Conservation (phyloP, 2,113 vertebrate genomes). For the Gambusia holbrooki region DNA sequence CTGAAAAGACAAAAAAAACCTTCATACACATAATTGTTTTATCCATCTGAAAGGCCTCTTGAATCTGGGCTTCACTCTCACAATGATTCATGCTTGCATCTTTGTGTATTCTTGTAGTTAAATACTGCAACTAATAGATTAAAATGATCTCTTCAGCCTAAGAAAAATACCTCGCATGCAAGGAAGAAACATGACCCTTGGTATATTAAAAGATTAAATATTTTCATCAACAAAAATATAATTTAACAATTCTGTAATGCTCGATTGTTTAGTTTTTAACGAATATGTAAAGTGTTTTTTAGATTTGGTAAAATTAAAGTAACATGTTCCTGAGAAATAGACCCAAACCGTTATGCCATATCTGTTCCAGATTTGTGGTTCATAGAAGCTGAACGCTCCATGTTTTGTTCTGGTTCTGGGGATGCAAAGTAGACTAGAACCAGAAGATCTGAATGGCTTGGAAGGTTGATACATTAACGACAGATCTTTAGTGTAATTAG, state of each 20-base stretch:
- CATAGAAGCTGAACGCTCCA: too few relatives aligned
- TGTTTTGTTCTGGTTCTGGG: too few relatives aligned
- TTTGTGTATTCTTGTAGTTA: conserved; percentile 30
- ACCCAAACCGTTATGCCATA: background rate
- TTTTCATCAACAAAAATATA: conserved; percentile 6
- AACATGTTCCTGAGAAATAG: background rate
- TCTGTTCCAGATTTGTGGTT: too few relatives aligned
- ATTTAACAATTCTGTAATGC: too few relatives aligned
- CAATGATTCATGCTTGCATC: conserved; percentile 3
- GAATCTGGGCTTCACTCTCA: conserved; percentile 4
- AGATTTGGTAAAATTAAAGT: background rate
- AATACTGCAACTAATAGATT: conserved; percentile 48
- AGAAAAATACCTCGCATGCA: conserved; percentile 64
- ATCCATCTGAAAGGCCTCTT: conserved; percentile 21
- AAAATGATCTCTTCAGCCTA: conserved; percentile 59
- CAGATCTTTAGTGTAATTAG: too few relatives aligned
- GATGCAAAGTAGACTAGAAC: too few relatives aligned
- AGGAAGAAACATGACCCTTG: conserved; percentile 49
- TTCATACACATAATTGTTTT: background rate
- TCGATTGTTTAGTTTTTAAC: too few relatives aligned
- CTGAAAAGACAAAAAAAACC: background rate
- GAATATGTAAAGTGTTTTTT: too few relatives aligned
- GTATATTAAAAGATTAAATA: conserved; percentile 39
- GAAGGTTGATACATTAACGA: too few relatives aligned
- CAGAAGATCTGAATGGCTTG: too few relatives aligned